Conservation (phyloP, 1,140 invertebrate species). For the Neodiprion pinetum region DNA sequence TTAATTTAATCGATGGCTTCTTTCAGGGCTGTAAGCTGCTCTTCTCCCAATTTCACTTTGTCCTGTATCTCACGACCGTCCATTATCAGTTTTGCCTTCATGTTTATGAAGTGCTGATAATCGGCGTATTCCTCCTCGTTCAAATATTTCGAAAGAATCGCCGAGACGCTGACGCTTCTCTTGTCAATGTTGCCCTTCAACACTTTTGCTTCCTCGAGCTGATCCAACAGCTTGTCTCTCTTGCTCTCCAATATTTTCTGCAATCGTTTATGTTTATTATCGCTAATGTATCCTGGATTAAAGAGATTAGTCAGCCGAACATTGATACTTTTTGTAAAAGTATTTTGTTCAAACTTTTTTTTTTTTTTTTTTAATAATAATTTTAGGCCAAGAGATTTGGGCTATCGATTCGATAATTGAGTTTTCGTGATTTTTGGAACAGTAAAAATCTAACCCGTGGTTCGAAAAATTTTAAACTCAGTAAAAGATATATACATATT, state of each 20-base stretch:
- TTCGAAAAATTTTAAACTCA: too few species aligned
- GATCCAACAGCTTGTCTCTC: constrained; percentile 78
- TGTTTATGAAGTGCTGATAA: constrained; percentile 88
- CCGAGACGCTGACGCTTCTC: constrained; percentile 77
- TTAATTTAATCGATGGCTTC: constrained; percentile 67
- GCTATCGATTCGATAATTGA: too few species aligned
- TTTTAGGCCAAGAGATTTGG: too few species aligned
- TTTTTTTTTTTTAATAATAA: too few species aligned
- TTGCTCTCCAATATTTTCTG: constrained; percentile 81
- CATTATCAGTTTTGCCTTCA: constrained; percentile 90
- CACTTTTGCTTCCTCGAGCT: constrained; percentile 85
- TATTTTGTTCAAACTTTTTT: not conserved
- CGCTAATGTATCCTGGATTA: not conserved
- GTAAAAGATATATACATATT: too few species aligned
- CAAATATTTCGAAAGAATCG: constrained; percentile 78
- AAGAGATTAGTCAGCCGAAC: not conserved
- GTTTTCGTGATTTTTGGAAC: too few species aligned
- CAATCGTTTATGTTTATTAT: constrained; percentile 31
- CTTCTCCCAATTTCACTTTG: constrained; percentile 86
- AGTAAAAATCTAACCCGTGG: too few species aligned
- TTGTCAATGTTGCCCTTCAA: constrained; percentile 86
- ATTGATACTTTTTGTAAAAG: too few species aligned
- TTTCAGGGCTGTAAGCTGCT: constrained; percentile 79
- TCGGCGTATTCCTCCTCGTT: constrained; percentile 79
- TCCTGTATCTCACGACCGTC: constrained; percentile 86